phyloP scores from a whole-genome alignment of 2,888 invertebrate genomes.

The Caenorhabditis auriculariae region DNA sequence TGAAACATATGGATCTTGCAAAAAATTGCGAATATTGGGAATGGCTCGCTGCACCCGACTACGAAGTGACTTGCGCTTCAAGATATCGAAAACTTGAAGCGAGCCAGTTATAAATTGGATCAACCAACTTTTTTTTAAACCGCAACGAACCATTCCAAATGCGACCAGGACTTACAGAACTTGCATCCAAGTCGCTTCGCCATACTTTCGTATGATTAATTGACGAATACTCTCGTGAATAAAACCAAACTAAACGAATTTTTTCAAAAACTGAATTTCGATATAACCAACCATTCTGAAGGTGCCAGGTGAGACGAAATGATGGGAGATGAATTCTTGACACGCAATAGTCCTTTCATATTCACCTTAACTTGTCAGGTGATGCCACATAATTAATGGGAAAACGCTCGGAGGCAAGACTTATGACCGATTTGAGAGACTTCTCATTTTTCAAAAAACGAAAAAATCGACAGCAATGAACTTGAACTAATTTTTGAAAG shows the following conservation, averaged over 20 bases:
- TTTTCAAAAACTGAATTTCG: neutral
- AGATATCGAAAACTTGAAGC: no score
- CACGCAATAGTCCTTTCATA: no score
- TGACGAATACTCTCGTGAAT: constrained; percentile 57
- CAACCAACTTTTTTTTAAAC: constrained; percentile 3
- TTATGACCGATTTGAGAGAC: no score
- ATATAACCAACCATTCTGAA: neutral
- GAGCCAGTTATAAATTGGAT: no score
- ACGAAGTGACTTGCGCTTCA: no score
- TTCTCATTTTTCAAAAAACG: no score
- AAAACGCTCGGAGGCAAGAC: no score
- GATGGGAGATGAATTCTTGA: neutral
- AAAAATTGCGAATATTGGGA: neutral
- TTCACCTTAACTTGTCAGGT: no score
- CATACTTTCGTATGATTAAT: constrained; percentile 48
- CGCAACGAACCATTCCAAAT: neutral
- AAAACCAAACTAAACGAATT: constrained; percentile 52
- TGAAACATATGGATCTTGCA: constrained; percentile 12
- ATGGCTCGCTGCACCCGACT: neutral
- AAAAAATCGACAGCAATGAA: no score
- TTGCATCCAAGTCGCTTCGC: constrained; percentile 49
- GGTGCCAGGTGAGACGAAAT: neutral
- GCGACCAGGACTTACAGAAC: constrained; percentile 37
- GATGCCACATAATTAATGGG: no score
- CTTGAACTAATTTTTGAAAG: no score